Percentiles rank a stretch among this genome's conserved stretches.
Evolutionary conservation across 2,797 vertebrate genomes (phyloP).

Genomic region (Leuciscus waleckii): DNA sequence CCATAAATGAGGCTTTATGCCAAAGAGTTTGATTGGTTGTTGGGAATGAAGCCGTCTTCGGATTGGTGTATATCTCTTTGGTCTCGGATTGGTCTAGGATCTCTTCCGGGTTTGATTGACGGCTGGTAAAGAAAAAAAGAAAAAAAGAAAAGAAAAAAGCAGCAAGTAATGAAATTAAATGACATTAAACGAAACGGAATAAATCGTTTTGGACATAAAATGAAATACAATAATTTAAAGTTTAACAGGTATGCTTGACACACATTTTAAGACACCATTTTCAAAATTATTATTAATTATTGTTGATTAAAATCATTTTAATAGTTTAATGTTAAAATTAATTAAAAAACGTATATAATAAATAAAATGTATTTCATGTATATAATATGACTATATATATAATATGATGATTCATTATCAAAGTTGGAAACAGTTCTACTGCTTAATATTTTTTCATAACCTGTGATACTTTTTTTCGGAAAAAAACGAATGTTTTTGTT

Average conservation of each 20-base stretch:
- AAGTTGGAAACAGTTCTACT: too few species aligned
- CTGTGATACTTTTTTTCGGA: too few species aligned
- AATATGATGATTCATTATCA: too few species aligned
- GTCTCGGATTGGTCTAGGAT: too few species aligned
- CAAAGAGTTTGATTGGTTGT: conserved; percentile 8
- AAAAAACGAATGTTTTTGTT: too few species aligned
- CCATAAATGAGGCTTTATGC: not conserved
- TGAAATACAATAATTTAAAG: not conserved
- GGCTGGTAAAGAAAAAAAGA: not conserved
- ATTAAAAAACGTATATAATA: too few species aligned
- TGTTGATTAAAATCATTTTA: not conserved
- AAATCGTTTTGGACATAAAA: not conserved
- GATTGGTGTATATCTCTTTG: conserved; percentile 35
- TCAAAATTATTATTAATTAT: not conserved
- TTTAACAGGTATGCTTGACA: not conserved
- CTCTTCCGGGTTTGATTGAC: not conserved
- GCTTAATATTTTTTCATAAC: too few species aligned
- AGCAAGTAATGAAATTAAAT: not conserved
- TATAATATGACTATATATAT: too few species aligned
- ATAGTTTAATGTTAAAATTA: too few species aligned
- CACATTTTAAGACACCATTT: not conserved
- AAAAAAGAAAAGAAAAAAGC: not conserved
- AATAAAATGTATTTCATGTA: too few species aligned
- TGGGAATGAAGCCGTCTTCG: not conserved
- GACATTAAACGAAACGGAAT: not conserved